Conservation (phyloP, 2,797 vertebrate genomes). For the Anguilla anguilla region DNA sequence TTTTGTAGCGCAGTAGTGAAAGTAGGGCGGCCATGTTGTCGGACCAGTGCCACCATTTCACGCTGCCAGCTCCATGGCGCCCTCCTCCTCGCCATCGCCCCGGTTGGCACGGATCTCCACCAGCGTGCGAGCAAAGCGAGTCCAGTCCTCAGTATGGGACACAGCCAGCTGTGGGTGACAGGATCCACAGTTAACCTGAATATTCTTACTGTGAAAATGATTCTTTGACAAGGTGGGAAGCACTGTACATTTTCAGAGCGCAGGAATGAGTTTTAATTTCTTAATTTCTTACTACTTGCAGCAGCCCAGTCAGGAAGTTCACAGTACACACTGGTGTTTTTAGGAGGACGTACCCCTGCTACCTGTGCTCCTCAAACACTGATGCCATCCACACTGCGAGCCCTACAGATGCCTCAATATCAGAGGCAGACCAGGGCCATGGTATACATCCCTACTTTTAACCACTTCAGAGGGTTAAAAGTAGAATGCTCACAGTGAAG, state of each 20-base stretch:
- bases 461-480: not conserved
- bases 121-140: conserved; percentile 78
- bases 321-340: not conserved
- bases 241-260: not conserved
- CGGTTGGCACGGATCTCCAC: conserved; percentile 82
- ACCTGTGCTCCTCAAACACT: not conserved
- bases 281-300: not conserved
- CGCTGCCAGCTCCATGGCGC: conserved; percentile 68
- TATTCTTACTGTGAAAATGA: not conserved
- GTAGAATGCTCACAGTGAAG: not conserved
- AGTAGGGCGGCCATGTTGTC: not conserved
- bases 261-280: not conserved
- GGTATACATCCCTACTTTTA: not conserved
- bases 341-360: not conserved
- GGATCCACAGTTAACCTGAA: conserved; percentile 15
- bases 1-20: not conserved
- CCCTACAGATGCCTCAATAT: not conserved
- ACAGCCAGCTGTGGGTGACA: conserved; percentile 73
- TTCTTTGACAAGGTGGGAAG: not conserved
- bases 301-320: not conserved
- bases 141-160: conserved; percentile 83
- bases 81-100: conserved; percentile 79
- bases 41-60: conserved; percentile 50
- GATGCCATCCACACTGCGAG: not conserved
- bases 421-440: not conserved